Conservation (phyloP, 2,797 vertebrate genomes). For the Oophaga sylvatica region DNA sequence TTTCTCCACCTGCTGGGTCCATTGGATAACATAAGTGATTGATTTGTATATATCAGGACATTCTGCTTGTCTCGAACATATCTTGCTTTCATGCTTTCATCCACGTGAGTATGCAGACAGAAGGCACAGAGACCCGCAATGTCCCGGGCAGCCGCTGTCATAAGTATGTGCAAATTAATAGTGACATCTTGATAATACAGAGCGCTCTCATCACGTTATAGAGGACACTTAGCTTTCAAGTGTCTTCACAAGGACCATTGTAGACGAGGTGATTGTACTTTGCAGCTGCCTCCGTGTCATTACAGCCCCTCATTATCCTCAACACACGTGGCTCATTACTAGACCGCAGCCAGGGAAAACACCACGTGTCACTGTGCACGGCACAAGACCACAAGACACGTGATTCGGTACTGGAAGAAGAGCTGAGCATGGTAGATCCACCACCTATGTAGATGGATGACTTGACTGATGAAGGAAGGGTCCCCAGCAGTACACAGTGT, state of each 20-base stretch:
- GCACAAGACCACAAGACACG: background rate
- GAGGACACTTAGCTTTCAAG: constrained; percentile 42
- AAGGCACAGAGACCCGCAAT: background rate
- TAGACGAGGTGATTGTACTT: constrained; percentile 35
- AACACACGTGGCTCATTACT: constrained; percentile 7
- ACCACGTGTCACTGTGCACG: background rate
- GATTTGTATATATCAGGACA: too few relatives aligned
- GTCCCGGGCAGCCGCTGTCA: background rate
- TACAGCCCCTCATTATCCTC: constrained; percentile 14
- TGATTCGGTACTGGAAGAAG: background rate
- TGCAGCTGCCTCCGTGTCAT: background rate
- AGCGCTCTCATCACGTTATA: constrained; percentile 40
- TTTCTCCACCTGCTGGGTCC: too few relatives aligned
- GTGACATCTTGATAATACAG: constrained; percentile 37
- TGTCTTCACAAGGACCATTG: constrained; percentile 39
- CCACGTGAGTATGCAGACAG: constrained; percentile 12
- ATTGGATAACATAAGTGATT: too few relatives aligned
- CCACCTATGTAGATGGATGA: background rate
- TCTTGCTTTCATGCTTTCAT: background rate
- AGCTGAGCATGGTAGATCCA: too few relatives aligned
- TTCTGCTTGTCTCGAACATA: too few relatives aligned
- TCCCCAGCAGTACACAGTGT: background rate
- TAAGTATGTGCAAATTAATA: constrained; percentile 23
- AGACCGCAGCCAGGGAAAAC: background rate
- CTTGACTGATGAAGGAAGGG: background rate